Base-by-base conservation (phyloP, 1,140 invertebrate species). In the Apis florea region DNA sequence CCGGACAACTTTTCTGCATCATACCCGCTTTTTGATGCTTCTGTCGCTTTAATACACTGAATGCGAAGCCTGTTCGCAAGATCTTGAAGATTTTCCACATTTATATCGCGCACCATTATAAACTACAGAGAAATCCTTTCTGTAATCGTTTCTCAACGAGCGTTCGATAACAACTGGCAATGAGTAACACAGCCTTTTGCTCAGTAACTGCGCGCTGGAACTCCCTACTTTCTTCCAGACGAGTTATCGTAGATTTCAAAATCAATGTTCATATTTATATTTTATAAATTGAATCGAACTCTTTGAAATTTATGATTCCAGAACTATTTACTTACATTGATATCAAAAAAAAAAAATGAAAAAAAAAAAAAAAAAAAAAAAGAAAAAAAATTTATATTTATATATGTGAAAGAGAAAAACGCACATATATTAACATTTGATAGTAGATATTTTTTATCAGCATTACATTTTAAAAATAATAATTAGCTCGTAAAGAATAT, bases 41-140 rank as follows among this genome's bases (percentile, higher is more conserved):
- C 88, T 3, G 92, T 93, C 0, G 91, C 89, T 66, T 83, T 76
- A 19, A 94, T 95, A 70, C 95, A 95, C 61, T 95, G 90, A 81
- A 97, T 95, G 70, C 96, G 93, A 47, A 97, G 93, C 77, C 93
- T 95, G 88, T 96, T 96, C 31, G 96, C 96, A 85, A 95, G 94
- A 88, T 96, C 95, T 77, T 94, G 93, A 11, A 97, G 92, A 64
- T 94, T 92, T 86, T 96, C 88, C 59, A 92, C 74, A 40, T 92
- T 89, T 61, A 79, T 88, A 47, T 91, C 84, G 26, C 87, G 84
- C 13, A 91, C 89, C 91, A 93, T 93, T 76, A 83, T 83, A 67
- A 84, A 51, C 10, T 76, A 12, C 31, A 80, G 21, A 9, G 1
- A 83, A n/a, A 15, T 47, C 19, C 17, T 47, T 47, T 2, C 12